Conservation (phyloP, 2,888 invertebrate species). For the Ferrisia virgata region DNA sequence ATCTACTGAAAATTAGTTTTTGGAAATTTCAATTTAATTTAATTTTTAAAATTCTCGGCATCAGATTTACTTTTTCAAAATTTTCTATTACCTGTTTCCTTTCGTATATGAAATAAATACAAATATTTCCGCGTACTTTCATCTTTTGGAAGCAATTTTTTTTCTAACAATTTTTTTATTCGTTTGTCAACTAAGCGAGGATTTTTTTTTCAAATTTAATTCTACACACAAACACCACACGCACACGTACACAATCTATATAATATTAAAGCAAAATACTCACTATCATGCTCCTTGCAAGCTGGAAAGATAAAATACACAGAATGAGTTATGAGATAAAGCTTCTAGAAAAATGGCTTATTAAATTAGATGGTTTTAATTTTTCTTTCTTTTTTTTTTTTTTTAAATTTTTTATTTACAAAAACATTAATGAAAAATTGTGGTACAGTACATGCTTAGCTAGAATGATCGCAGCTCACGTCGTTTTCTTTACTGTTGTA, state of each 20-base stretch:
- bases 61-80: background rate
- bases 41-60: background rate
- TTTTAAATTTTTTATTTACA: background rate
- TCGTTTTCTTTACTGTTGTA: background rate
- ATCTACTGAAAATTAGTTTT: background rate
- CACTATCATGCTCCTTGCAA: constrained; percentile 90
- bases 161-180: background rate
- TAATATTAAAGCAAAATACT: constrained; percentile 58
- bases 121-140: background rate
- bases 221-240: constrained; percentile 27
- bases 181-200: background rate
- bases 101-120: background rate
- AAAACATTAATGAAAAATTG: background rate
- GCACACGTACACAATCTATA: constrained; percentile 18
- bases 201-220: background rate
- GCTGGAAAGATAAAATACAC: constrained; percentile 56
- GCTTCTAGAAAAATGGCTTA: constrained; percentile 15
- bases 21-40: background rate
- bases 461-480: background rate
- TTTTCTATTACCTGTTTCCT: background rate
- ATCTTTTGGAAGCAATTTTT: background rate
- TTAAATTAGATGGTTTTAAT: background rate
- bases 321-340: constrained; percentile 40
- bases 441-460: background rate
- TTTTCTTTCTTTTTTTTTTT: too few species aligned